Conservation (phyloP, 2,113 vertebrate species). For the Aegypius monachus region DNA sequence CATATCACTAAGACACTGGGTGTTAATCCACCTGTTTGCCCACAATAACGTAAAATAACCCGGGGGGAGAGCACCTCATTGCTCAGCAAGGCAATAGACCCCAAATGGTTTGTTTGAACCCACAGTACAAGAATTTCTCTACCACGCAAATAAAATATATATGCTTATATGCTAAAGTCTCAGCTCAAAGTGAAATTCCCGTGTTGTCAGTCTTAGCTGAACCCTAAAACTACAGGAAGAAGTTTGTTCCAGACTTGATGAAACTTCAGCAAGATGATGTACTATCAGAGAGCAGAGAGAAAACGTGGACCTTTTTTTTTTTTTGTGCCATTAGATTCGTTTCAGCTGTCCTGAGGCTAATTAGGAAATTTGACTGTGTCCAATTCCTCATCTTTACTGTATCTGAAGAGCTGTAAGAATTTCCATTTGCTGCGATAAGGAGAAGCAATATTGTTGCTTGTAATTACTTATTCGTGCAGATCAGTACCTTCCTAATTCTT, state of each 20-base stretch:
- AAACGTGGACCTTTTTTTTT: not conserved
- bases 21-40: not conserved
- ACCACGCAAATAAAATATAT: not conserved
- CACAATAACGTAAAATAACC: not conserved
- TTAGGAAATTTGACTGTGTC: not conserved
- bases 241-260: not conserved
- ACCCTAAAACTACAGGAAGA: not conserved
- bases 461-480: not conserved
- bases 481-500: not conserved
- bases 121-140: not conserved
- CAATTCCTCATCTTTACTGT: slow-evolving; percentile 2
- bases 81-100: not conserved
- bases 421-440: slow-evolving; percentile 11
- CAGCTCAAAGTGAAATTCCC: not conserved
- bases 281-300: not conserved
- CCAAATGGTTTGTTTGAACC: not conserved
- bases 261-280: not conserved
- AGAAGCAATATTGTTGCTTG: not conserved
- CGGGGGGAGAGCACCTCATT: not conserved
- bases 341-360: slow-evolving; percentile 13
- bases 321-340: not conserved
- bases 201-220: not conserved
- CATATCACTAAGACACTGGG: not conserved
- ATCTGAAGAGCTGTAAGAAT: slow-evolving; percentile 5
- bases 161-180: not conserved